A percentile compares a stretch with the other conserved stretches of the same genome.
Evolutionary conservation across 2,113 vertebrate species (phyloP).

Genomic region (Oophaga pumilio): DNA sequence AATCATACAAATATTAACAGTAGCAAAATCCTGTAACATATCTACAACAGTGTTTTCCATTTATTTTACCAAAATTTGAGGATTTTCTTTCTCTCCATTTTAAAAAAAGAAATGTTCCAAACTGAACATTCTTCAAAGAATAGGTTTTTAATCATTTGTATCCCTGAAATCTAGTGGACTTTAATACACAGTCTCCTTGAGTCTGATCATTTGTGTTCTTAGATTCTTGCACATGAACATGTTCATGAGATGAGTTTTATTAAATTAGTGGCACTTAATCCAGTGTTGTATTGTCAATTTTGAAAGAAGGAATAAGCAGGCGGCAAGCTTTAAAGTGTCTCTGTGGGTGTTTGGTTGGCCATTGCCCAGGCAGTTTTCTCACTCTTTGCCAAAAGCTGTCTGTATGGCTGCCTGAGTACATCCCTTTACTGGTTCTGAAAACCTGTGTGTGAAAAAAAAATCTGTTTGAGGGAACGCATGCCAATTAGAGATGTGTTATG

Average conservation of each 20-base stretch:
- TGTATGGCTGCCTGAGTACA: conserved; percentile 60
- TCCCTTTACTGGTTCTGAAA: conserved; percentile 57
- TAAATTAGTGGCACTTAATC: conserved; percentile 73
- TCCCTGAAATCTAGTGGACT: conserved; percentile 23
- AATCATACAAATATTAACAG: too few species aligned
- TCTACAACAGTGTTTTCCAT: too few species aligned
- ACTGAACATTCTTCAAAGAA: background rate
- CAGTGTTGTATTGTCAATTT: conserved; percentile 65
- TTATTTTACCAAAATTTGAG: too few species aligned
- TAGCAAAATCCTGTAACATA: too few species aligned
- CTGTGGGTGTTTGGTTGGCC: conserved; percentile 54
- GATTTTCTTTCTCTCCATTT: background rate
- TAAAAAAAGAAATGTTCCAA: background rate
- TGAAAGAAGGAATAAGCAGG: conserved; percentile 58
- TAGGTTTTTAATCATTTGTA: conserved; percentile 10
- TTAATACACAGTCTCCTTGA: conserved; percentile 14
- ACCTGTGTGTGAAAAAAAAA: conserved; percentile 59
- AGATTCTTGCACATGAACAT: conserved; percentile 55
- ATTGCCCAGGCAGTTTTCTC: conserved; percentile 57
- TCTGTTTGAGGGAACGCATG: conserved; percentile 65
- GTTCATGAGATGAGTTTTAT: conserved; percentile 65
- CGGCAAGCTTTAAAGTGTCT: conserved; percentile 60
- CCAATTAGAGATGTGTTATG: conserved; percentile 69
- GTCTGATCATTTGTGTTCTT: conserved; percentile 54
- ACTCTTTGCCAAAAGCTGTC: conserved; percentile 57